Base-by-base conservation (phyloP, 2,888 invertebrate species). In the Therioaphis trifolii region DNA sequence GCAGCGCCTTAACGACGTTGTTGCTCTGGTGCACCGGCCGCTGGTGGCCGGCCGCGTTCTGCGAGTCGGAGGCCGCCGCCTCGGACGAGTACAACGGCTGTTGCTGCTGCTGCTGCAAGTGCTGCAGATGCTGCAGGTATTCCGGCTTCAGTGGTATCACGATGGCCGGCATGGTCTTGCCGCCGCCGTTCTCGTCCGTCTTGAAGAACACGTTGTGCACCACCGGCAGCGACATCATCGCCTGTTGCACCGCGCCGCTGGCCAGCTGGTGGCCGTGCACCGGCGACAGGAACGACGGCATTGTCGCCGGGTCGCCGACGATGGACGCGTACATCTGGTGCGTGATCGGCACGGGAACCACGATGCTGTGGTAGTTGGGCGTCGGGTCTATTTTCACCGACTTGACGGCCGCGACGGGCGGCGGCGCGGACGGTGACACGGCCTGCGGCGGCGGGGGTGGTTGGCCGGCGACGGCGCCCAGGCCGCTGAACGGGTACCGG, bases 131-230 rank as follows among this genome's bases (percentile, higher is more conserved):
- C 4, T 82, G 72, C n/a, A 82, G 35, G 66, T 82, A 82, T 74
- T 82, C 82, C 35, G 82, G 82, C 52, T 82, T 82, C 9, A 82
- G 40, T 0, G 82, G 82, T 63, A 82, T 82, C 18, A 82, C 82
- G n/a, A 82, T 82, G 52, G 82, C 82, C 24, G 82, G 82, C 82
- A 82, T 82, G 11, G 74, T 82, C 49, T 74, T 82, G 35, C 82
- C 82, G 14, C 72, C 82, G 24, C 82, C 82, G 72, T 74, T 63
- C 24, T 82, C 82, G 74, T 82, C 82, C 49, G 82, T 82, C 40
- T 82, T 82, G 52, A 82, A 82, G 74, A 82, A 82, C 46, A 82
- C 82, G 63, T 82, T 82, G 72, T 82, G 82, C 35, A 82, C 82
- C 63, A 82, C 82, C 49, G 82, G 82, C 72, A 82, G n/a, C 63